Percentiles rank a stretch among this genome's conserved stretches.
phyloP scores from a whole-genome alignment of 2,888 invertebrate species.

The Oxytorus armatus region DNA sequence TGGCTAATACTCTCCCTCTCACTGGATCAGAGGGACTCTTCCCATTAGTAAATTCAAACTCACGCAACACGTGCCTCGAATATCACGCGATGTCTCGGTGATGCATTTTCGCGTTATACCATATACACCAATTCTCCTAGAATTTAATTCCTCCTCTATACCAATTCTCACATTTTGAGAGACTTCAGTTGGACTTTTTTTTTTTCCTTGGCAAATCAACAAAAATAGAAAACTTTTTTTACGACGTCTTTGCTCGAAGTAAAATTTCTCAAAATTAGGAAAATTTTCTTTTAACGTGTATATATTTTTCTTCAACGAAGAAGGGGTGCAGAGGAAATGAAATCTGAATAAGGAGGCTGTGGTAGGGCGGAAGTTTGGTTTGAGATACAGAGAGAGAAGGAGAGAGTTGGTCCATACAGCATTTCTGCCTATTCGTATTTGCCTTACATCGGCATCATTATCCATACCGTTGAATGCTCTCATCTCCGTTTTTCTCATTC shows the following conservation, averaged over 20 bases:
- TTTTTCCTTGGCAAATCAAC: too few species aligned
- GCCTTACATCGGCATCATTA: conserved; percentile 49
- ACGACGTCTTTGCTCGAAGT: too few species aligned
- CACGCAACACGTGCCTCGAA: conserved; percentile 55
- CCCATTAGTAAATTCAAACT: conserved; percentile 54
- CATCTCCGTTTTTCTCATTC: conserved; percentile 13
- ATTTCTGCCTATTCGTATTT: conserved; percentile 4
- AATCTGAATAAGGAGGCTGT: too few species aligned
- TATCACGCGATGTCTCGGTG: conserved; percentile 56
- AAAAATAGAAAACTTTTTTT: background rate
- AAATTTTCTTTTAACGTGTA: too few species aligned
- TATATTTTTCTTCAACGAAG: background rate
- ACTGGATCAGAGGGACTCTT: background rate
- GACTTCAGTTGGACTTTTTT: too few species aligned
- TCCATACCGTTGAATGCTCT: conserved; percentile 47
- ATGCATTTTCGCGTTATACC: conserved; percentile 12
- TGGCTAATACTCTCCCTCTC: conserved; percentile 6
- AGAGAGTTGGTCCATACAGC: background rate
- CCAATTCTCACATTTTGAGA: too few species aligned
- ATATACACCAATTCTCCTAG: too few species aligned
- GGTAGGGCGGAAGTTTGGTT: too few species aligned
- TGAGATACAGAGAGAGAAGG: too few species aligned
- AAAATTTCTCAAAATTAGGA: too few species aligned
- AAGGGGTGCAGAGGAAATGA: too few species aligned
- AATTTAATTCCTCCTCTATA: too few species aligned